Base-by-base conservation (phyloP, 64 coral and sea anemone species). In the Stylophora pistillata region DNA sequence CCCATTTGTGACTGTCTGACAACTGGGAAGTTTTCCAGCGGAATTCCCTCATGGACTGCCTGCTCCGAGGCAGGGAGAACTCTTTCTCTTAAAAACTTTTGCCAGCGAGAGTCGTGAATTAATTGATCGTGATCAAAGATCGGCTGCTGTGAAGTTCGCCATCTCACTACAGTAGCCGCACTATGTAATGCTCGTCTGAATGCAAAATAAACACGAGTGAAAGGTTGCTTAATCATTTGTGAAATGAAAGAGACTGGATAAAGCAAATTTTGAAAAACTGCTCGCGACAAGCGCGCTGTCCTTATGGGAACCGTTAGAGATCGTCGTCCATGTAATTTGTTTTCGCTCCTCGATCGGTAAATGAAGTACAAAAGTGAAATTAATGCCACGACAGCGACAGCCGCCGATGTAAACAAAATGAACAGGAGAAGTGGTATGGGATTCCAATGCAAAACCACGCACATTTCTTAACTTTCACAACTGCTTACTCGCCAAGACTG, bases 31-130 rank as follows among this genome's bases (percentile, higher is more conserved):
- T 86, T 79, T 37, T 93, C 87, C 23, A 84, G 61, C 14, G 91
- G 95, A 34, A 97, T 97, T 71, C 74, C 91, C 16, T 91, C 89
- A 3, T 78, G 91, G 54, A 90, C 64, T 59, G 89, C 86, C 37
- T 97, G 91, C 27, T 88, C 86, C 73, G 89, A 61, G 47, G 87
- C 95, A 31, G 95, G 95, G 87, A 97, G 91, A 78, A 93, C 95
- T 90, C 82, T 85, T 86, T 97, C 95, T 71, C 87, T 93, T 88
- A 91, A 90, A 72, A 97, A 97, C 83, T 72, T 93, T 70, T 97
- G 77, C 95, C 95, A 97, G n/a, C 91, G 91, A 41, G 73, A 81
- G 57, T 77, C 71, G 26, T 87, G 91, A 71, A 93, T 72, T 58
- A 97, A 72, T 65, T 90, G 56, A 0, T 93, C 82, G 29, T 97